Evolutionary conservation across 92 coral and sea anemone species (phyloP).

Genomic region (Plumapathes pennacea): DNA sequence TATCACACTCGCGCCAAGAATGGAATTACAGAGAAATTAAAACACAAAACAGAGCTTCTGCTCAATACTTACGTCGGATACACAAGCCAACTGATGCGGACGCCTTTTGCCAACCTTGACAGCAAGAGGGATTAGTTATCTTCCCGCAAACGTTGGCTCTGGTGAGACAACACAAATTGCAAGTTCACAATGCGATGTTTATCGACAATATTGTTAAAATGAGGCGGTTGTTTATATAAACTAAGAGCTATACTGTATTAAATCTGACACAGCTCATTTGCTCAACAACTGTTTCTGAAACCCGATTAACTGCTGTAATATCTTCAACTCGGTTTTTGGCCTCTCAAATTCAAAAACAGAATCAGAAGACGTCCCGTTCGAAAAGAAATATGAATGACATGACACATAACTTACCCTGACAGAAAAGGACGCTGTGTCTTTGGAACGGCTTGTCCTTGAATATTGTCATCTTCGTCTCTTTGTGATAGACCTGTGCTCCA

Average conservation of each 20-base stretch:
- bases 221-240: neutral
- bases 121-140: slow-evolving; percentile 58
- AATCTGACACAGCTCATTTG: too few species aligned
- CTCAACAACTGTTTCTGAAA: too few species aligned
- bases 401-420: too few species aligned
- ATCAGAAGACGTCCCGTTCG: neutral
- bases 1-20: too few species aligned
- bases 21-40: neutral
- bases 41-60: neutral
- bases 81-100: slow-evolving; percentile 78
- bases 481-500: too few species aligned
- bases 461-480: too few species aligned
- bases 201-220: neutral
- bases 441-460: too few species aligned
- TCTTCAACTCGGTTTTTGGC: neutral
- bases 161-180: neutral
- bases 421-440: too few species aligned
- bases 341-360: neutral
- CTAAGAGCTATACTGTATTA: neutral
- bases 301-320: neutral
- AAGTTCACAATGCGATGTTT: too few species aligned
- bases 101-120: slow-evolving; percentile 84
- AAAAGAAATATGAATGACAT: too few species aligned
- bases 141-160: slow-evolving; percentile 97
- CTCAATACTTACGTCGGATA: slow-evolving; percentile 76